A percentile compares a stretch with the other conserved stretches of the same genome.
Evolutionary conservation across 1,140 invertebrate genomes (phyloP).

Genomic region (Platyscapa corneri): DNA sequence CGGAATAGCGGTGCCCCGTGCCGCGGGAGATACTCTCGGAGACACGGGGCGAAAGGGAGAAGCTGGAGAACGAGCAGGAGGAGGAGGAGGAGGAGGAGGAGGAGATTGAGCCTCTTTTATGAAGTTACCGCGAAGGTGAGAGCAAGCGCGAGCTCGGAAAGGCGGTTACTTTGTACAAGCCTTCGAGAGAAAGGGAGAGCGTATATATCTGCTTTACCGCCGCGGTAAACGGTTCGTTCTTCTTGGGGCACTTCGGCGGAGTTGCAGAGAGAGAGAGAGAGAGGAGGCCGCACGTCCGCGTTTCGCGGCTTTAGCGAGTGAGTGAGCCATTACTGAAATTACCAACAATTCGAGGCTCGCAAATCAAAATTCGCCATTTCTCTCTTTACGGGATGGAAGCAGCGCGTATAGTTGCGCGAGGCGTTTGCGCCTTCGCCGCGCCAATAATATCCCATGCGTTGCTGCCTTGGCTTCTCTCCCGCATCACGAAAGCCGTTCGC

Average conservation of each 20-base stretch:
- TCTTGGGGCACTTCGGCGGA: conserved; percentile 34
- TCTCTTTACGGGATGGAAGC: conserved; percentile 55
- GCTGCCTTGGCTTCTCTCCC: not conserved
- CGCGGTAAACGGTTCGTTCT: conserved; percentile 59
- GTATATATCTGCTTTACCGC: conserved; percentile 57
- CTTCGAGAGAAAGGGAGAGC: conserved; percentile 26
- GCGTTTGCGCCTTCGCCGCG: conserved; percentile 35
- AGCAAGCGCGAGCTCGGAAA: conserved; percentile 56
- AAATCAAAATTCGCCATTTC: conserved; percentile 72
- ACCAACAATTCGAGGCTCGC: conserved; percentile 71
- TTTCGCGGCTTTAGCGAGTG: conserved; percentile 51
- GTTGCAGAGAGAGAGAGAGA: not conserved
- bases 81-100: conserved; percentile 2
- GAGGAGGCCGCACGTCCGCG: not conserved
- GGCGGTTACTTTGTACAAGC: conserved; percentile 61
- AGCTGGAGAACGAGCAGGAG: not conserved
- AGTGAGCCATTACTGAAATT: conserved; percentile 74
- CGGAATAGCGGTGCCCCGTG: too few species aligned
- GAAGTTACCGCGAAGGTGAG: conserved; percentile 67
- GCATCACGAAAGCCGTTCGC: not conserved
- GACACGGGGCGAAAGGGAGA: not conserved
- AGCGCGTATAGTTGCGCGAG: conserved; percentile 30
- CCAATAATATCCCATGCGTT: conserved; percentile 36
- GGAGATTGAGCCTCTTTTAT: conserved; percentile 64
- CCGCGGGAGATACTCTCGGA: not conserved